Evolutionary conservation across 2,113 vertebrate genomes (phyloP).

Genomic region (Platichthys flesus): DNA sequence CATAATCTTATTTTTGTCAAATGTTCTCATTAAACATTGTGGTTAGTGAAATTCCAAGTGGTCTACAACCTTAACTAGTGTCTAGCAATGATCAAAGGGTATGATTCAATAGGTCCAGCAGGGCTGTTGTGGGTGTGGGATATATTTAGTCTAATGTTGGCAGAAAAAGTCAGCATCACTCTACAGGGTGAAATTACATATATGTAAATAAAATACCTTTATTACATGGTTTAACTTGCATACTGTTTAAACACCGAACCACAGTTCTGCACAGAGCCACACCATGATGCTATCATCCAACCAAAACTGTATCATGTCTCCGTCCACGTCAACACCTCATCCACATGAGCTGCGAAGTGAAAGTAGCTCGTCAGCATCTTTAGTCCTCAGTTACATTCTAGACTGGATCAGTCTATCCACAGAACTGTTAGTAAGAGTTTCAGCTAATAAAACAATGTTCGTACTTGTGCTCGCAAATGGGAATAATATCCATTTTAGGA

Average conservation of each 20-base stretch:
- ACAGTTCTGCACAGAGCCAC: not conserved
- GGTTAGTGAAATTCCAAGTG: not conserved
- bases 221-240: not conserved
- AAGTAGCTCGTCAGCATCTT: not conserved
- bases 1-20: not conserved
- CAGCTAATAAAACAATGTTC: not conserved
- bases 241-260: constrained; percentile 1
- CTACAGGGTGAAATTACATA: constrained; percentile 16
- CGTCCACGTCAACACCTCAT: not conserved
- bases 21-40: not conserved
- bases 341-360: not conserved
- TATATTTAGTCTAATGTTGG: constrained; percentile 12
- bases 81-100: not conserved
- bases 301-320: not conserved
- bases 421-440: not conserved
- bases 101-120: not conserved
- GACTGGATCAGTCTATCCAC: not conserved
- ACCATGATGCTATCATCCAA: not conserved
- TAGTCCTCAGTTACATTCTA: not conserved
- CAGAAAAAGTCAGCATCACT: constrained; percentile 2
- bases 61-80: not conserved
- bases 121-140: constrained; percentile 11
- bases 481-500: not conserved
- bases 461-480: too few species aligned
- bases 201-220: not conserved